A percentile compares a stretch with the other conserved stretches of the same genome.
These are phyloP conservation scores for Phyllotreta striolata DNA, from an alignment of 2,888 invertebrate genomes.

Conservation along the genomic window DNA sequence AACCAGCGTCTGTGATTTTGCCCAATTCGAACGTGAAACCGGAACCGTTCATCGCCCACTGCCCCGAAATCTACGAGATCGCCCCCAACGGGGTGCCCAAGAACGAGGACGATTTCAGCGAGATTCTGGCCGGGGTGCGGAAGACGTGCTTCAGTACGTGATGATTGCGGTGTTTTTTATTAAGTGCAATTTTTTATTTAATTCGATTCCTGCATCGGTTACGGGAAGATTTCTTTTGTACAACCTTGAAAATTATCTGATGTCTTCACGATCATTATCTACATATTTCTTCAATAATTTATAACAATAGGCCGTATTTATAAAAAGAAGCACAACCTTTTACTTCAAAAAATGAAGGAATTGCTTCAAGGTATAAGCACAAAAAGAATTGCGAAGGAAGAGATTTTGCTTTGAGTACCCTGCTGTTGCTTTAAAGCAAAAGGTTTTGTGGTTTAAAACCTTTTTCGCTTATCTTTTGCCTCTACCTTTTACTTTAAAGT, in stretches of 20 bases:
- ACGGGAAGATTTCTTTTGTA: background rate
- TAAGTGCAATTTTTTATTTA: background rate
- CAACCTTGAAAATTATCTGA: background rate
- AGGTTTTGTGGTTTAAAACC: too few species aligned
- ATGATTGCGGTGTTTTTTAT: constrained; percentile 31
- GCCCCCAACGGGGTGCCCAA: constrained; percentile 61
- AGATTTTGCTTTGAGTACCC: too few species aligned
- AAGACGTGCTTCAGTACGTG: constrained; percentile 68
- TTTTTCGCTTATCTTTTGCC: too few species aligned
- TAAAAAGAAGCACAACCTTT: too few species aligned
- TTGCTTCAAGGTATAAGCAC: too few species aligned
- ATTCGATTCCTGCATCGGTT: too few species aligned
- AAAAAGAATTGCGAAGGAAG: too few species aligned
- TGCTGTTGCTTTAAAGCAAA: too few species aligned
- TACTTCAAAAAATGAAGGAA: too few species aligned
- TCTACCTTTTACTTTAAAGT: too few species aligned
- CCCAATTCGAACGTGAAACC: constrained; percentile 63
- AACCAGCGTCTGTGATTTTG: constrained; percentile 69
- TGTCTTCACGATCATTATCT: constrained; percentile 2
- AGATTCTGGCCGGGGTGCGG: constrained; percentile 85
- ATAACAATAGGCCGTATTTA: too few species aligned
- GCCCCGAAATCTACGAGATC: constrained; percentile 54
- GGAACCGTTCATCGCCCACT: constrained; percentile 56
- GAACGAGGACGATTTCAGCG: constrained; percentile 87
- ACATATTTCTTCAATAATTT: too few species aligned